Evolutionary conservation across 2,888 invertebrate species (phyloP).

Genomic region (Oxyteleia sp.): DNA sequence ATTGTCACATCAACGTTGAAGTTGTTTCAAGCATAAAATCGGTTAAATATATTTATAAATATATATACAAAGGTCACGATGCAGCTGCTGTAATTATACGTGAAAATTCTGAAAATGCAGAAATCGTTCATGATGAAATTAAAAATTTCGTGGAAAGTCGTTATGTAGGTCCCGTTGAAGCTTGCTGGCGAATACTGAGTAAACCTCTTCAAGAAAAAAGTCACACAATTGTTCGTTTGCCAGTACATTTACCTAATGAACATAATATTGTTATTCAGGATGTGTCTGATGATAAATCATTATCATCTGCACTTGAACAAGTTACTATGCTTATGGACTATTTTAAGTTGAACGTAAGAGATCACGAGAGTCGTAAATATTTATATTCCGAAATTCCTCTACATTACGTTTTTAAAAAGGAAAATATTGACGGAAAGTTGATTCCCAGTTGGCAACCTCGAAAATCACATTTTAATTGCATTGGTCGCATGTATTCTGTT

Average conservation of each 20-base stretch:
- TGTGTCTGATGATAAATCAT: constrained; percentile 24
- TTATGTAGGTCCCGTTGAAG: too few species aligned
- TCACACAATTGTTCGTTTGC: too few species aligned
- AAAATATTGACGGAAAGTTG: constrained; percentile 19
- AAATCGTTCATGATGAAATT: constrained; percentile 69
- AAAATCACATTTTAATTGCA: constrained; percentile 51
- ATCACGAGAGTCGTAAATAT: constrained; percentile 49
- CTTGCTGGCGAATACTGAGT: too few species aligned
- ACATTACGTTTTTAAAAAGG: constrained; percentile 48
- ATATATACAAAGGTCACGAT: too few species aligned
- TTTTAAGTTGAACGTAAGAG: constrained; percentile 54
- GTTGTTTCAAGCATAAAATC: constrained; percentile 75
- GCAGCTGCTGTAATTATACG: constrained; percentile 1
- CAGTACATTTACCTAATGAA: too few species aligned
- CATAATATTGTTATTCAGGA: constrained; percentile 38
- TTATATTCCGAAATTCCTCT: constrained; percentile 61
- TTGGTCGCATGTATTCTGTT: constrained; percentile 77
- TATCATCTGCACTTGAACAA: constrained; percentile 26
- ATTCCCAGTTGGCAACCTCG: constrained; percentile 49
- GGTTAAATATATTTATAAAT: constrained; percentile 78
- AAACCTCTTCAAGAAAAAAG: too few species aligned
- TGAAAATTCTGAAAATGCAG: constrained; percentile 1
- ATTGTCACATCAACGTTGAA: constrained; percentile 79
- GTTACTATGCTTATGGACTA: constrained; percentile 59
- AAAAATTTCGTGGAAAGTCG: constrained; percentile 70